Base-by-base conservation (phyloP, 2,888 invertebrate species). In the Plemyria rubiginata region DNA sequence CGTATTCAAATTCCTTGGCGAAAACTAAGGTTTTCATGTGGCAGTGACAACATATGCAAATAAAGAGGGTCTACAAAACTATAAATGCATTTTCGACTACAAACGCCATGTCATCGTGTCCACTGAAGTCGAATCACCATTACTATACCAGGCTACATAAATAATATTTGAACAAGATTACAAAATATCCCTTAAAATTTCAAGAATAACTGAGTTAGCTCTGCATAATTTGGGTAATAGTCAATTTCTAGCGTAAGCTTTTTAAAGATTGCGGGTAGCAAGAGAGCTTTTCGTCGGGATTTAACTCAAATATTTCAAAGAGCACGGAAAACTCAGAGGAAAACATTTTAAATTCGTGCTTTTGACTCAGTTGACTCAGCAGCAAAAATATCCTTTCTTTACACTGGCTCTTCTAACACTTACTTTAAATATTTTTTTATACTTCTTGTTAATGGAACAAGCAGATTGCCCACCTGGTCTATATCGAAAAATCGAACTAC, bases 151-250 rank as follows among this genome's bases (percentile, higher is more conserved):
- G n/a, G n/a, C 36, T 38, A 11, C 36, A 38, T 8, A 38, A 38
- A 38, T 38, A 41, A 13, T 41, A 41, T 51, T 40, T 51, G 22
- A 40, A 51, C 38, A 38, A 51, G 28, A 53, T n/a, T 13, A 53
- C 43, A 13, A 8, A 43, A 51, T 45, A 43, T 22, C 51, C 29
- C 8, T 41, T 54, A 29, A 36, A 29, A 41, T 41, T 53, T 54
- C 38, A 36, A 11, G 28, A 54, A 48, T 15, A 43, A 41, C 32
- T 52, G 45, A 56, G 38, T 29, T 15, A 51, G 12, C 50, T 41
- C 16, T 36, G 32, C 52, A 40, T 56, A 46, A 56, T 52, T 52
- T 61, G 46, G 52, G 50, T 54, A 60, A 45, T 15, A 43, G 13
- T 41, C 36, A 22, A 36, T 12, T 36, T 43, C 22, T 45, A 36